phyloP scores from a whole-genome alignment of 2,113 vertebrate genomes.

The Neofelis nebulosa region DNA sequence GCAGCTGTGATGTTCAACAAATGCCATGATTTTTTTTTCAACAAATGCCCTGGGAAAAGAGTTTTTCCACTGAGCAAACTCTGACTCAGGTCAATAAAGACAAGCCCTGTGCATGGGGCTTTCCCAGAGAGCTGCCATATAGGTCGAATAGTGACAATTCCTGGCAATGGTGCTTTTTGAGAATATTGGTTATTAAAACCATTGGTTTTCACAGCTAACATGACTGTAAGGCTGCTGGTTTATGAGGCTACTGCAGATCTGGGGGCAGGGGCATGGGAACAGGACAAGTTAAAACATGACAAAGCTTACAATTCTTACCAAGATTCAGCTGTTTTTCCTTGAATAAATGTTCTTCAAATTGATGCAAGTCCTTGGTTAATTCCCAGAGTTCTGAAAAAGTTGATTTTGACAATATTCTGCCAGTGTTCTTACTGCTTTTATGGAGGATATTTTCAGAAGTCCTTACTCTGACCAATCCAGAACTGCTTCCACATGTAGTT shows the following conservation, averaged over 20 bases:
- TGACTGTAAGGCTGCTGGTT: neutral
- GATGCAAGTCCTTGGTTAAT: neutral
- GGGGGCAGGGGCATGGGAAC: neutral
- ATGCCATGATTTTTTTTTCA: neutral
- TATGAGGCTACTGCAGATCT: neutral
- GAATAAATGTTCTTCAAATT: neutral
- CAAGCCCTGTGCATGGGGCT: neutral
- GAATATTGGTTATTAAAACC: neutral
- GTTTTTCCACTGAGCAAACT: neutral
- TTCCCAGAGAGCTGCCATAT: neutral
- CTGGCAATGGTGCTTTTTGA: neutral
- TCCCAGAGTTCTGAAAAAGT: neutral
- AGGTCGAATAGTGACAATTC: neutral
- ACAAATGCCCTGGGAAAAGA: neutral
- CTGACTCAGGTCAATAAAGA: neutral
- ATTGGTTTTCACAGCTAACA: neutral
- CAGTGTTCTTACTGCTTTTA: neutral
- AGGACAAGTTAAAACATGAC: neutral
- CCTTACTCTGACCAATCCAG: neutral
- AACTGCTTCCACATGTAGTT: neutral
- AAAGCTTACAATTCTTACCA: neutral
- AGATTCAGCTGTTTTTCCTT: neutral
- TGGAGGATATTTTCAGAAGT: neutral
- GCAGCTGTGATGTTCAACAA: neutral
- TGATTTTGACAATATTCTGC: neutral